phyloP scores from a whole-genome alignment of 1,140 invertebrate species.

The Drosophila sturtevanti region DNA sequence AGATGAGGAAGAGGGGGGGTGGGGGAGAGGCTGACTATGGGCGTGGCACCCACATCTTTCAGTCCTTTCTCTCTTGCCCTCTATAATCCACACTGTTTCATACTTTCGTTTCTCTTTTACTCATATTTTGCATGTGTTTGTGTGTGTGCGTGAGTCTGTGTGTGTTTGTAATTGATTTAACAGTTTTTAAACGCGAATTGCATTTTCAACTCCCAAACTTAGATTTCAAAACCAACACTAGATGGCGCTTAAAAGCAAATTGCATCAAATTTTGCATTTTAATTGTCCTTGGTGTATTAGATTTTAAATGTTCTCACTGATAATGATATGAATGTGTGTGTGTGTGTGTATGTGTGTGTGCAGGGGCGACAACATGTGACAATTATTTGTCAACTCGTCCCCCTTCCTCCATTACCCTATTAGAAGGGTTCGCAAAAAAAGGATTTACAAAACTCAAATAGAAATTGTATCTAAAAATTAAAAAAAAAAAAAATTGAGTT shows the following conservation, averaged over 20 bases:
- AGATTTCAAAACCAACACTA: constrained; percentile 25
- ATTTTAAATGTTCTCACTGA: not conserved
- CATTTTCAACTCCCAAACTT: constrained; percentile 26
- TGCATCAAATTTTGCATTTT: not conserved
- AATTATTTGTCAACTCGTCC: too few relatives aligned
- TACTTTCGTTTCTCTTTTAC: not conserved
- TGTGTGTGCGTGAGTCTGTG: not conserved
- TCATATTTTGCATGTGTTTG: not conserved
- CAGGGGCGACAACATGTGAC: not conserved
- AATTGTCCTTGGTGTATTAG: constrained; percentile 4
- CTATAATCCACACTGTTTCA: not conserved
- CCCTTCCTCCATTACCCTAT: too few relatives aligned
- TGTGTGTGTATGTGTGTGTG: too few relatives aligned
- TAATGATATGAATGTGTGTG: not conserved
- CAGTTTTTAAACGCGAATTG: constrained; percentile 50
- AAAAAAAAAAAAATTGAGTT: too few relatives aligned
- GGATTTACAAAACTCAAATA: too few relatives aligned
- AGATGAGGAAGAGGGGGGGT: constrained; percentile 4
- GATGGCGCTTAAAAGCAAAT: constrained; percentile 31
- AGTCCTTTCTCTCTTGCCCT: constrained; percentile 1
- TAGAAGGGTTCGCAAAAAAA: too few relatives aligned
- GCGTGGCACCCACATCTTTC: constrained; percentile 21
- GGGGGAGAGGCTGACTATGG: not conserved
- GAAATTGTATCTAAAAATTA: too few relatives aligned
- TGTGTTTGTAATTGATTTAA: constrained; percentile 45